These are phyloP conservation scores for Branchinecta sandiegonensis DNA, from an alignment of 2,888 invertebrate species.

Conservation along the genomic window DNA sequence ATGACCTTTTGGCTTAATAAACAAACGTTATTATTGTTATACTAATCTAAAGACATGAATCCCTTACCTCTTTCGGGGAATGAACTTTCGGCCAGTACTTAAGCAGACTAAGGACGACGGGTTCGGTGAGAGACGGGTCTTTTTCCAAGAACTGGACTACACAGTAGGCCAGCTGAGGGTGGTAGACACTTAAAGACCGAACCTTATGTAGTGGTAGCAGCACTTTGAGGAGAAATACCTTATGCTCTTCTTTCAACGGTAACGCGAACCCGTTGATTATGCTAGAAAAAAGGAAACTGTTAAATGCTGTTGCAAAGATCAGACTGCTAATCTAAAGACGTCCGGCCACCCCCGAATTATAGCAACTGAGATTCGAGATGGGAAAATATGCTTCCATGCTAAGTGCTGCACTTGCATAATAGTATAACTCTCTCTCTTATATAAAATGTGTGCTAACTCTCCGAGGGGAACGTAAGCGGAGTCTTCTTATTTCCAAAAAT, in stretches of 20 bases:
- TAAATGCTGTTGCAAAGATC: too few species aligned
- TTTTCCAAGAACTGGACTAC: slow-evolving; percentile 98
- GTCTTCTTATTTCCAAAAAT: too few species aligned
- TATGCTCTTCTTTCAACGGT: slow-evolving; percentile 96
- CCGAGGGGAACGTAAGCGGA: too few species aligned
- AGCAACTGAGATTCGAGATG: too few species aligned
- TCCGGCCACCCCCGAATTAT: too few species aligned
- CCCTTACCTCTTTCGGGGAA: slow-evolving; percentile 74
- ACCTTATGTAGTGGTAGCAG: slow-evolving; percentile 91
- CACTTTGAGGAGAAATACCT: slow-evolving; percentile 86
- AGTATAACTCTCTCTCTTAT: too few species aligned
- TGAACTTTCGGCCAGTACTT: slow-evolving; percentile 99
- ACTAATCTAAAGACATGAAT: neutral
- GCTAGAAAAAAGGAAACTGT: slow-evolving; percentile 39
- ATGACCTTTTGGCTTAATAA: too few species aligned
- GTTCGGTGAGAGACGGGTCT: slow-evolving; percentile 86
- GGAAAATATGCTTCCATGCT: too few species aligned
- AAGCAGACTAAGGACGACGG: slow-evolving; percentile 79
- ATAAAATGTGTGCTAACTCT: too few species aligned
- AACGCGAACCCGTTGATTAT: slow-evolving; percentile 98
- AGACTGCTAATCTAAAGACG: too few species aligned
- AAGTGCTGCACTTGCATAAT: too few species aligned
- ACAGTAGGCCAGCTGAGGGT: slow-evolving; percentile 95
- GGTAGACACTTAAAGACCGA: slow-evolving; percentile 87
- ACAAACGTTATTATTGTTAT: neutral